A percentile compares a stretch with the other conserved stretches of the same genome.
These are phyloP conservation scores for Dasypogon diadema DNA, from an alignment of 2,888 invertebrate species.

Conservation along the genomic window DNA sequence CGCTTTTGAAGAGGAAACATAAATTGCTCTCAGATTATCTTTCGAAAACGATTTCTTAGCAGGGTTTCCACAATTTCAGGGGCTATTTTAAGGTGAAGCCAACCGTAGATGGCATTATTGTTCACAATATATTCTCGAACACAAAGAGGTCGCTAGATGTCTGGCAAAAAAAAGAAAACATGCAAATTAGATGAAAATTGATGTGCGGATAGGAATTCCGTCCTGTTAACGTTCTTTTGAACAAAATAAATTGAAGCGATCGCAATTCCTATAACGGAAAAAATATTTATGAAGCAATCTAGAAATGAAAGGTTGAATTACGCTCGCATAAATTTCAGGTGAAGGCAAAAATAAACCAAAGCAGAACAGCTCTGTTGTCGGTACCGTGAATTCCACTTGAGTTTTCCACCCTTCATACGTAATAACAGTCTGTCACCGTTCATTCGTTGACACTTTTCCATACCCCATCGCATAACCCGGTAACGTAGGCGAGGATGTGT, in stretches of 20 bases:
- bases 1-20: no score
- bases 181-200: neutral
- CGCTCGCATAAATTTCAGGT: constrained; percentile 35
- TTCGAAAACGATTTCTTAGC: no score
- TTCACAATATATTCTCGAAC: no score
- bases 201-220: neutral
- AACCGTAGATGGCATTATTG: no score
- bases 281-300: constrained; percentile 46
- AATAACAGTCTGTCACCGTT: constrained; percentile 35
- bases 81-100: no score
- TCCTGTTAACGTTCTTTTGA: neutral
- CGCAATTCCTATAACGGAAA: neutral
- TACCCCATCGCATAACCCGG: no score
- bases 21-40: no score
- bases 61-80: no score
- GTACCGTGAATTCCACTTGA: neutral
- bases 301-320: constrained; percentile 44
- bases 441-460: neutral
- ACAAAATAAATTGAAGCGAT: neutral
- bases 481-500: no score
- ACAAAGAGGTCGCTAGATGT: no score
- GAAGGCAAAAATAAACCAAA: constrained; percentile 38
- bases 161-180: neutral
- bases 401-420: constrained; percentile 20
- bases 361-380: neutral